Base-by-base conservation (phyloP, 2,888 invertebrate species). In the Notocelia uddmanniana region DNA sequence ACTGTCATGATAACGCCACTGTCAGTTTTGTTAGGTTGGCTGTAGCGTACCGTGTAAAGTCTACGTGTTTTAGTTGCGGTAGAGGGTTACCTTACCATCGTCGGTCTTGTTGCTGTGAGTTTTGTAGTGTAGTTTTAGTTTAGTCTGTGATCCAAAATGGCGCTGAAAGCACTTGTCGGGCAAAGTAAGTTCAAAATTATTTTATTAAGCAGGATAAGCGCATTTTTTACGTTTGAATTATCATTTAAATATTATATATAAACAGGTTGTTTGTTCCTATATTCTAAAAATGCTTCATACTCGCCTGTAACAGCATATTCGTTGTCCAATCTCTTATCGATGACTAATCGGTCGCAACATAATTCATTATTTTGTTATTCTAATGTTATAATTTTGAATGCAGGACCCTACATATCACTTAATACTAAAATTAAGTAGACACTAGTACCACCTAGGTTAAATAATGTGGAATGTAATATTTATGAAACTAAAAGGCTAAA, bases 81-180 rank as follows among this genome's bases (percentile, higher is more conserved):
- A 31, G 5, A 5, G 8, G 8, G 31, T 6, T 31, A 31, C 31
- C 31, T 8, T 31, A 31, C 8, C 31, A 31, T 6, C 41, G 13
- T 0, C 13, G 0, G 15, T 41, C 41, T 41, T 41, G 41, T 41
- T 41, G 11, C 15, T 15, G 41, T 15, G 41, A 13, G 15, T 15
- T 41, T 41, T 15, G 41, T 41, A 13, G 0, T 11, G 37, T 37
- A 37, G 37, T 37, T 37, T 11, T 11, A 13, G 15, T 78, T 84
- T 86, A 90, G 90, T 92, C 83, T 89, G 82, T 87, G 85, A 81
- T 88, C 83, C 94, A 96, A 95, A 94, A 97, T 97, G 97, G 97
- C 97, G 94, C 95, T 97, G 86, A 97, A 97, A 95, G 96, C 95
- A 88, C 95, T 96, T 89, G 97, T 97, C 86, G 97, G 97, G 78